Base-by-base conservation (phyloP, 2,888 invertebrate genomes). In the Abscondita cerata region DNA sequence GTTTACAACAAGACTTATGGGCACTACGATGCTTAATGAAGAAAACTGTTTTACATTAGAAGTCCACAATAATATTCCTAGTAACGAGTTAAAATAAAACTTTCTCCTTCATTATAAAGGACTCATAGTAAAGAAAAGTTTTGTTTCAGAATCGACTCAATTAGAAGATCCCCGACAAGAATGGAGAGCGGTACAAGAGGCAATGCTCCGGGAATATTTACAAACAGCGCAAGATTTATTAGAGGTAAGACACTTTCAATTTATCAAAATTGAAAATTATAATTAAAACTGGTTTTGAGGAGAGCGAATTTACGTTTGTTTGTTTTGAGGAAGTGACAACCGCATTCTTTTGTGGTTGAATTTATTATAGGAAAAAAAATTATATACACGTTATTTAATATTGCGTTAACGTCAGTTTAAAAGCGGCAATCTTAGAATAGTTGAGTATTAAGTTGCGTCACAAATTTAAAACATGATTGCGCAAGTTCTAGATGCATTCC, bases 161-260 rank as follows among this genome's bases (percentile, higher is more conserved):
- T 83, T 97, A 68, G 97, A 98, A 84, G 97, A 98, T 83, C 98
- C 98, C 67, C 86, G 97, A 75, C 87, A 94, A 83, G 96, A 96
- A 89, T 98, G 97, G 97, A 89, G 96, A 77, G 91, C 90, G 75
- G 91, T 96, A 74, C 98, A 98, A 83, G 96, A 98, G 84, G 92
- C 91, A 69, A 98, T 98, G 98, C 86, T 98, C 80, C 89, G 95
- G 80, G 96, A 97, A 78, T 98, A 98, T 84, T 88, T 98, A 78
- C 91, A 92, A 74, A 95, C 95, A 67, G 97, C 98, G 68, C 94
- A 96, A 84, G 95, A 96, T 83, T 95, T 95, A 78, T 85, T 98
- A 79, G 94, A 95, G 88, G 95, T 94, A 78, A 57, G 64, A 34
- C 16, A 44, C 44, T 44, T 44, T 44, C 44, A 18, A 31, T 15